Conservation (phyloP, 2,888 invertebrate genomes). For the Hanleya hanleyi region DNA sequence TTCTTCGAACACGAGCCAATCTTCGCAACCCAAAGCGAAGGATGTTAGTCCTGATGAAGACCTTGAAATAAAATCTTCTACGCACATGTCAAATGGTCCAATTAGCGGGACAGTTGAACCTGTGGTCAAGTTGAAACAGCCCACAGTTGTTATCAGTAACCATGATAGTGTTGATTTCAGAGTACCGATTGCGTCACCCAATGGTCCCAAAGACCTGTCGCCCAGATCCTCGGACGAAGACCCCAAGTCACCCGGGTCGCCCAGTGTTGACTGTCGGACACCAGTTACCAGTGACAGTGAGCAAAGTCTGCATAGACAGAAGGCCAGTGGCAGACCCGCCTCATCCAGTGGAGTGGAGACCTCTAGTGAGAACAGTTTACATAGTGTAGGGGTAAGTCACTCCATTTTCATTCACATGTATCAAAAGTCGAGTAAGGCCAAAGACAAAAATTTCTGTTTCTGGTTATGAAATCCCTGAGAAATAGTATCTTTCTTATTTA, state of each 20-base stretch:
- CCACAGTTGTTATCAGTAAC: not conserved
- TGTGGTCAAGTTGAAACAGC: not conserved
- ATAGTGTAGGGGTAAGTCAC: slow-evolving; percentile 44
- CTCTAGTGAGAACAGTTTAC: slow-evolving; percentile 53
- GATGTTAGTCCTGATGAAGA: not conserved
- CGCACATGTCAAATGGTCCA: not conserved
- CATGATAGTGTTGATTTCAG: not conserved
- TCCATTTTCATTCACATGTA: no score
- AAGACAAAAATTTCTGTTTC: no score
- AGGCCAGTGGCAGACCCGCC: slow-evolving; percentile 22
- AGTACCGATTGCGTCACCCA: not conserved
- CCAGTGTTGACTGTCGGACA: not conserved
- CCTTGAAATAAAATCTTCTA: not conserved
- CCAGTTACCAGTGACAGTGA: slow-evolving; percentile 54
- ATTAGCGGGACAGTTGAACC: not conserved
- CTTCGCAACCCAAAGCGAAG: not conserved
- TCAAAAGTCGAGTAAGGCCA: no score
- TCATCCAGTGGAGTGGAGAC: slow-evolving; percentile 52
- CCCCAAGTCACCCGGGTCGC: not conserved
- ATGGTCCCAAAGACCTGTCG: not conserved
- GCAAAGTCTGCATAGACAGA: slow-evolving; percentile 16
- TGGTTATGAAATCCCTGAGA: no score
- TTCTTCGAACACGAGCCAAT: not conserved
- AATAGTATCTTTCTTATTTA: no score
- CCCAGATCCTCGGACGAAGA: not conserved